phyloP scores from a whole-genome alignment of 2,797 vertebrate genomes.

The Platyrinchus mystaceus region DNA sequence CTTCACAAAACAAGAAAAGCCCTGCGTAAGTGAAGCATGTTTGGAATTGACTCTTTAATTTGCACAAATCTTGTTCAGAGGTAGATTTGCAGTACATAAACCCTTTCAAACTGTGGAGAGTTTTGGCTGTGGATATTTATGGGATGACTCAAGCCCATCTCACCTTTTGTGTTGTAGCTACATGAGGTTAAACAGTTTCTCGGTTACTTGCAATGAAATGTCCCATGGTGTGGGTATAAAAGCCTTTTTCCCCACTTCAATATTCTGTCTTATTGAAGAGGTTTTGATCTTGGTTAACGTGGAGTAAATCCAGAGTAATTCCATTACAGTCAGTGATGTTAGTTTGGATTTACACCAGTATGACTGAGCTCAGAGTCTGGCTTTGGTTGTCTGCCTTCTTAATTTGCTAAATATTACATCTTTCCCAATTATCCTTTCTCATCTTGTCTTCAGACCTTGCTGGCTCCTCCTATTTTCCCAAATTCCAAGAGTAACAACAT shows the following conservation, averaged over 20 bases:
- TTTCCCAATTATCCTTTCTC: not conserved
- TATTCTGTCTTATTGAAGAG: not conserved
- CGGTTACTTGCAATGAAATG: not conserved
- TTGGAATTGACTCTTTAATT: not conserved
- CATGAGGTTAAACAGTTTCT: not conserved
- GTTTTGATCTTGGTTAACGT: not conserved
- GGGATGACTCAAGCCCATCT: not conserved
- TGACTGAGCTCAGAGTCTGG: constrained; percentile 30
- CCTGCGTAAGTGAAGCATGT: not conserved
- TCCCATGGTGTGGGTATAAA: not conserved
- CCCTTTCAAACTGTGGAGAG: not conserved
- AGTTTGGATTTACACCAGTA: constrained; percentile 45
- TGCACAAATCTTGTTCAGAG: not conserved
- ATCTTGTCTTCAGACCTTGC: not conserved
- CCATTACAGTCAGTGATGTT: not conserved
- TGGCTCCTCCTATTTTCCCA: constrained; percentile 11
- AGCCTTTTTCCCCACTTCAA: not conserved
- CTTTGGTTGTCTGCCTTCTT: not conserved
- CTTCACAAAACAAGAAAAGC: not conserved
- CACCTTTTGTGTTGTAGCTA: not conserved
- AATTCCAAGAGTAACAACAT: constrained; percentile 30
- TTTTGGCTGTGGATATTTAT: not conserved
- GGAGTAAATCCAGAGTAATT: constrained; percentile 26
- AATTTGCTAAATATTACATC: not conserved
- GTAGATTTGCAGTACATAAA: not conserved